Evolutionary conservation across 2,888 invertebrate species (phyloP).

Genomic region (Hypercompe scribonia): DNA sequence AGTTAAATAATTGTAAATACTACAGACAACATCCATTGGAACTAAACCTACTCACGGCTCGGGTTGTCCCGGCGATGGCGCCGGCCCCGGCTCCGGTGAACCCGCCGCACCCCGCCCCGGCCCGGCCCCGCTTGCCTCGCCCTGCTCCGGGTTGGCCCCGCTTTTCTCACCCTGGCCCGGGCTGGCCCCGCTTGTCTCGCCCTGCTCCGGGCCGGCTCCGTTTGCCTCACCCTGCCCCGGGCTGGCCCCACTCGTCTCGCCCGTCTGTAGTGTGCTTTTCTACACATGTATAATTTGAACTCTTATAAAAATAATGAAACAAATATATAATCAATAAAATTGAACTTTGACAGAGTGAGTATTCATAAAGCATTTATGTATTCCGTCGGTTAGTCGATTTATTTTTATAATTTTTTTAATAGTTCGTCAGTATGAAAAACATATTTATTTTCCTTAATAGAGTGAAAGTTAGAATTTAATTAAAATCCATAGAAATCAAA

Average conservation of each 20-base stretch:
- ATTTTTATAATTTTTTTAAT: too few relatives aligned
- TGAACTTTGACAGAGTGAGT: too few relatives aligned
- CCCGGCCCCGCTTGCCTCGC: constrained; percentile 3
- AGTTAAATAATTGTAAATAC: neutral
- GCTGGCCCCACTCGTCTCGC: neutral
- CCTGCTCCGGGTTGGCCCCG: constrained; percentile 3
- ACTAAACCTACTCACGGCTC: constrained; percentile 83
- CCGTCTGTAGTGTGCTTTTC: neutral
- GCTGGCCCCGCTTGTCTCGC: constrained; percentile 3
- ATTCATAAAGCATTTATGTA: too few relatives aligned
- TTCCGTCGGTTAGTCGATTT: too few relatives aligned
- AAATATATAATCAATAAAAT: too few relatives aligned
- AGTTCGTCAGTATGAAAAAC: too few relatives aligned
- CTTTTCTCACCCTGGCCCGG: neutral
- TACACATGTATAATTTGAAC: neutral
- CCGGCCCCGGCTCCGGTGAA: constrained; percentile 34
- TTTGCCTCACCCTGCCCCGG: too few relatives aligned
- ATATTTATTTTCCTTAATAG: too few relatives aligned
- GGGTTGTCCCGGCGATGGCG: constrained; percentile 53
- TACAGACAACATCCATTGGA: constrained; percentile 72
- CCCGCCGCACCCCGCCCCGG: neutral
- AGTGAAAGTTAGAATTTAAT: too few relatives aligned
- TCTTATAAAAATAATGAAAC: neutral
- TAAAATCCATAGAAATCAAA: too few relatives aligned
- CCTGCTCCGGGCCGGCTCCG: too few relatives aligned